These are phyloP conservation scores for Apistogramma diplotaenia DNA, from an alignment of 2,113 vertebrate species.

Conservation along the genomic window DNA sequence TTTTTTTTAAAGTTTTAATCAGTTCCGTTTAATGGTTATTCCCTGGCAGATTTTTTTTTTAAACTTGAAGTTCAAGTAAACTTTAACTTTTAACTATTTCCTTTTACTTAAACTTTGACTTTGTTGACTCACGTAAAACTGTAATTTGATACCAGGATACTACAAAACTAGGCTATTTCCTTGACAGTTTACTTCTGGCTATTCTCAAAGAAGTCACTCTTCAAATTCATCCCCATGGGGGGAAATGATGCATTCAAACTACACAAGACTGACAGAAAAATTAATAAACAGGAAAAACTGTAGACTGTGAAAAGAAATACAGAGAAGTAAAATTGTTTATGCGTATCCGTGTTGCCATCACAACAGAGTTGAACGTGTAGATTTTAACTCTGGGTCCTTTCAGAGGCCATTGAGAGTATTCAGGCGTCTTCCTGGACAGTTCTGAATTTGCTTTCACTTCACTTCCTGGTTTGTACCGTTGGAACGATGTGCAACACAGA, in stretches of 20 bases:
- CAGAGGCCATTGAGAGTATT: not conserved
- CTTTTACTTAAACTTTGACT: not conserved
- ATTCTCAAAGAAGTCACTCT: not conserved
- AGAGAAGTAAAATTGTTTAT: not conserved
- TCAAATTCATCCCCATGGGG: not conserved
- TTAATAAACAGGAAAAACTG: not conserved
- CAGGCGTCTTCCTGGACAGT: not conserved
- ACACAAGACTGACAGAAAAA: not conserved
- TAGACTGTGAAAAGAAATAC: not conserved
- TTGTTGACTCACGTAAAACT: not conserved
- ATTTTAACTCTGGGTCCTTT: not conserved
- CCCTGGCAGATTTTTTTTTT: too few relatives aligned
- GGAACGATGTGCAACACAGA: slow-evolving; percentile 14
- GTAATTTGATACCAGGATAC: not conserved
- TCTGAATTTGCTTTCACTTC: slow-evolving; percentile 3
- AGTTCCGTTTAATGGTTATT: too few relatives aligned
- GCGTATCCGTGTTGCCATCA: not conserved
- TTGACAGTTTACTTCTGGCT: not conserved
- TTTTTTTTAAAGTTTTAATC: too few relatives aligned
- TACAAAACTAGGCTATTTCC: too few relatives aligned
- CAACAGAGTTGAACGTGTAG: not conserved
- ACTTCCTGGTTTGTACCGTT: slow-evolving; percentile 32
- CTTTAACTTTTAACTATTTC: not conserved
- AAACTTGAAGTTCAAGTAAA: too few relatives aligned
- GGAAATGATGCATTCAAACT: not conserved